Evolutionary conservation across 1,140 invertebrate genomes (phyloP).

Genomic region (Atta colombica): DNA sequence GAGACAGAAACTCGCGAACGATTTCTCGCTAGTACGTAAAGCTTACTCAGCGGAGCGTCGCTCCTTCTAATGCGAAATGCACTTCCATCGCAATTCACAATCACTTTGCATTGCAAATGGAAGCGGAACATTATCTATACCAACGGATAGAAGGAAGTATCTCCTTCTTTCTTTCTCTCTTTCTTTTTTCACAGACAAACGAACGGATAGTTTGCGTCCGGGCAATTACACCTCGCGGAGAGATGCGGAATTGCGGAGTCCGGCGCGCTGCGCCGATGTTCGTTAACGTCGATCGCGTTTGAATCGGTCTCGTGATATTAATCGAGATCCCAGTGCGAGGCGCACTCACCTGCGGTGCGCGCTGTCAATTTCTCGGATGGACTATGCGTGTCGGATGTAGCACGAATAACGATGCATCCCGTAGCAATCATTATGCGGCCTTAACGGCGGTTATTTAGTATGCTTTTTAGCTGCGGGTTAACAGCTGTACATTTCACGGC

Average conservation of each 20-base stretch:
- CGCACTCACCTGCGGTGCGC: conserved; percentile 31
- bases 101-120: conserved; percentile 68
- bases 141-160: conserved; percentile 16
- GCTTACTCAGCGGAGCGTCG: conserved; percentile 27
- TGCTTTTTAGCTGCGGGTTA: conserved; percentile 81
- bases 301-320: conserved; percentile 25
- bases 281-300: conserved; percentile 29
- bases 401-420: conserved; percentile 65
- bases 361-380: conserved; percentile 45
- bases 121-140: conserved; percentile 48
- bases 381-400: conserved; percentile 37
- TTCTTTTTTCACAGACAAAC: background rate
- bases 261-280: background rate
- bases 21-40: conserved; percentile 43
- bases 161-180: background rate
- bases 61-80: conserved; percentile 47
- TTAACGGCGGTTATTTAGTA: conserved; percentile 72
- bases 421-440: conserved; percentile 67
- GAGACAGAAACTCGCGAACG: conserved; percentile 41
- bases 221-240: background rate
- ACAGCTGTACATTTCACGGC: conserved; percentile 80
- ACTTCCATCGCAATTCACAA: conserved; percentile 46
- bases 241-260: background rate
- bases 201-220: background rate
- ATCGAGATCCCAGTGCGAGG: conserved; percentile 32